Evolutionary conservation across 2,113 vertebrate genomes (phyloP).

Genomic region (Acanthochromis polyacanthus): DNA sequence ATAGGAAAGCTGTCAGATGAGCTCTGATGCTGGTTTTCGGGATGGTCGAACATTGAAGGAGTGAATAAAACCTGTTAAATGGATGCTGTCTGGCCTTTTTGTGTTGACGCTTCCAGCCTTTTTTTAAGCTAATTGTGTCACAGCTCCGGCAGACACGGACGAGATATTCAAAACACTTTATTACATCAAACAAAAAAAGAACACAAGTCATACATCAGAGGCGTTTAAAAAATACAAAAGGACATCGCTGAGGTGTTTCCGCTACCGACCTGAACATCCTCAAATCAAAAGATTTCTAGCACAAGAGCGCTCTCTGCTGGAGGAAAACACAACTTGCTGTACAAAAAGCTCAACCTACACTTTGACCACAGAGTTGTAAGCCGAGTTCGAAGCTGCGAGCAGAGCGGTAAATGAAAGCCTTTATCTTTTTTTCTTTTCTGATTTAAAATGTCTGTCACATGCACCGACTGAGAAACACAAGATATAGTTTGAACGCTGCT

Average conservation of each 20-base stretch:
- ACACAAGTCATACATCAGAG: constrained; percentile 69
- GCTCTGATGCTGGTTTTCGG: constrained; percentile 61
- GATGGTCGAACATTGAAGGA: constrained; percentile 70
- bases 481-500: constrained; percentile 35
- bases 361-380: not conserved
- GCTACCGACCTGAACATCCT: constrained; percentile 8
- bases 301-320: constrained; percentile 72
- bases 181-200: constrained; percentile 72
- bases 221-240: constrained; percentile 52
- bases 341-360: constrained; percentile 24
- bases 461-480: constrained; percentile 62
- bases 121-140: not conserved
- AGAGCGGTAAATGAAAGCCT: constrained; percentile 48
- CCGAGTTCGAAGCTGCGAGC: constrained; percentile 48
- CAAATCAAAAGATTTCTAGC: constrained; percentile 51
- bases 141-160: not conserved
- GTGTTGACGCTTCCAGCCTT: not conserved
- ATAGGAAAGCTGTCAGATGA: constrained; percentile 55
- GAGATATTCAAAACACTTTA: constrained; percentile 75
- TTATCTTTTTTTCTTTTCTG: not conserved
- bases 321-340: constrained; percentile 38
- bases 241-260: constrained; percentile 21
- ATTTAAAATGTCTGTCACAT: constrained; percentile 60
- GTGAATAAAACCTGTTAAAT: constrained; percentile 75
- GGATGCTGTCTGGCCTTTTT: constrained; percentile 27